phyloP scores from a whole-genome alignment of 2,797 vertebrate genomes.

The Propithecus perrieri region DNA sequence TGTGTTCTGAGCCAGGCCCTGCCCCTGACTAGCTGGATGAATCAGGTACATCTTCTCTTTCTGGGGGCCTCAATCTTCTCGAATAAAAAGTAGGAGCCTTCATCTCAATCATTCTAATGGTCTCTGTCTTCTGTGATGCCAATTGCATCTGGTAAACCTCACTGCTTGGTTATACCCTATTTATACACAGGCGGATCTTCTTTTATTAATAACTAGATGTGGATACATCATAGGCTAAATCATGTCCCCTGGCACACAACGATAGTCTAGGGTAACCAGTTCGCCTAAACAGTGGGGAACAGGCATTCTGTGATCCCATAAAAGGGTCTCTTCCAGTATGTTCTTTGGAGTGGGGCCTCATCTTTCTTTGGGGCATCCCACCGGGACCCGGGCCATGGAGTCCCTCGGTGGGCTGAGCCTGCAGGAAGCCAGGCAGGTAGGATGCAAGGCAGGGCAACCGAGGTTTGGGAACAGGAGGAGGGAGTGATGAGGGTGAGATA shows the following conservation, averaged over 20 bases:
- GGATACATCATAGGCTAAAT: neutral
- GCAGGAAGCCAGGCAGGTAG: neutral
- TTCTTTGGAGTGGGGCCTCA: neutral
- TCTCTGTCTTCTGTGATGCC: neutral
- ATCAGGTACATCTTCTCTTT: neutral
- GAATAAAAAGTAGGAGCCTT: neutral
- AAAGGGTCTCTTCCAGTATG: neutral
- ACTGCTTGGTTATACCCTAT: neutral
- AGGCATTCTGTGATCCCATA: neutral
- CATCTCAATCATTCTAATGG: neutral
- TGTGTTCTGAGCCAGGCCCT: neutral
- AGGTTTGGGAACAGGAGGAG: neutral
- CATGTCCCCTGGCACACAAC: neutral
- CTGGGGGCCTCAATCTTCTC: neutral
- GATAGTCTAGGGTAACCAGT: neutral
- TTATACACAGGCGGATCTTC: neutral
- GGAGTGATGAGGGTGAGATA: neutral
- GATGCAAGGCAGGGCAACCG: fast-evolving
- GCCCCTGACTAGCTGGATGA: neutral
- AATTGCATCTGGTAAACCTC: neutral
- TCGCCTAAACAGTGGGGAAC: neutral
- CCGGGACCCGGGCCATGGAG: neutral
- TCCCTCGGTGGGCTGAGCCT: neutral
- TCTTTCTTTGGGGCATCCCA: neutral
- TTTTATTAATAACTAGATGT: neutral